A percentile compares a stretch with the other conserved stretches of the same genome.
phyloP scores from a whole-genome alignment of 2,113 vertebrate genomes.

The Camarhynchus parvulus region DNA sequence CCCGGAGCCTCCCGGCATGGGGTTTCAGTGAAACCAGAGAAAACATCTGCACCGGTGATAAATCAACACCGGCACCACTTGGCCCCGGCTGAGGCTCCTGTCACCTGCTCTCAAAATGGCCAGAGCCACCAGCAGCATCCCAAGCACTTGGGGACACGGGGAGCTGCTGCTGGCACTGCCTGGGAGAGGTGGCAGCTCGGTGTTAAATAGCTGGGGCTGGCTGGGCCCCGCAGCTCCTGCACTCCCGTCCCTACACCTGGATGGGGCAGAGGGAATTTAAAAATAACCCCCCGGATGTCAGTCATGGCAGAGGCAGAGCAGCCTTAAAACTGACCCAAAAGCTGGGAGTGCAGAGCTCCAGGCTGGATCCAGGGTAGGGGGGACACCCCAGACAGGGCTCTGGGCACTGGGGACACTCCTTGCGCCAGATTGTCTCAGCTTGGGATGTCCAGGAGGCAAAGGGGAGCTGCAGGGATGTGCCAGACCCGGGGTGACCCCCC shows the following conservation, averaged over 20 bases:
- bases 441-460: rapidly evolving
- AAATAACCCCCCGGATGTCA: rapidly evolving
- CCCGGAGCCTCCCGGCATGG: not conserved
- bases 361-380: rapidly evolving
- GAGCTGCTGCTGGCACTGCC: not conserved
- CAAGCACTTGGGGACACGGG: rapidly evolving
- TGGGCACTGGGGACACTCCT: rapidly evolving
- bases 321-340: rapidly evolving
- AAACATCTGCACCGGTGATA: not conserved
- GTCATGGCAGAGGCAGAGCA: rapidly evolving
- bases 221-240: not conserved
- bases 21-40: not conserved
- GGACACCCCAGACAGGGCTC: rapidly evolving
- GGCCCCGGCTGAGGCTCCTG: not conserved
- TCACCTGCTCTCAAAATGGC: not conserved
- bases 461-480: not conserved
- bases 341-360: rapidly evolving
- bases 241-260: not conserved
- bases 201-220: not conserved
- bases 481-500: not conserved
- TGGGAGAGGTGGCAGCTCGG: not conserved
- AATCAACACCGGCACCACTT: not conserved
- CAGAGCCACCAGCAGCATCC: not conserved
- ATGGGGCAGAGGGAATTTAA: not conserved
- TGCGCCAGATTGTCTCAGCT: rapidly evolving